phyloP scores from a whole-genome alignment of 2,797 vertebrate species.

The Fringilla coelebs region DNA sequence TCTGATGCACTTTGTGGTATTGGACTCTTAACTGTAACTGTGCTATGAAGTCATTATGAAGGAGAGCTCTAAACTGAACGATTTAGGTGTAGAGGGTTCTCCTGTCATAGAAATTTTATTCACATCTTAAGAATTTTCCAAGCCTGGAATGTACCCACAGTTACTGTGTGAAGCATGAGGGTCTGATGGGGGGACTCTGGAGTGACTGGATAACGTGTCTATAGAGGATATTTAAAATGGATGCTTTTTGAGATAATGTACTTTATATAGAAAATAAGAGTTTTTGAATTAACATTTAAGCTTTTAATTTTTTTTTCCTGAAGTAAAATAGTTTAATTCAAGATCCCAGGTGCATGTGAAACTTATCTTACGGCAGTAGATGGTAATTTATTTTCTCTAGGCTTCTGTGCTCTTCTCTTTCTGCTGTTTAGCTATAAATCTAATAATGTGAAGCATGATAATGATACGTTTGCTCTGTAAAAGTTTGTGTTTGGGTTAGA shows the following conservation, averaged over 20 bases:
- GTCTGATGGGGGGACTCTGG: not conserved
- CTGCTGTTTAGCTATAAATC: conserved; percentile 8
- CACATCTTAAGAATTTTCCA: not conserved
- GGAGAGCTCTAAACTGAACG: not conserved
- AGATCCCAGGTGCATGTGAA: conserved; percentile 25
- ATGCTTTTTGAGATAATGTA: not conserved
- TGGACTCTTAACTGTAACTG: not conserved
- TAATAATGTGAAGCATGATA: not conserved
- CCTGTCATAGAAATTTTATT: not conserved
- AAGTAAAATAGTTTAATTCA: conserved; percentile 24
- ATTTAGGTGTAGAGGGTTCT: not conserved
- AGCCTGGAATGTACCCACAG: not conserved
- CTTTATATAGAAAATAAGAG: conserved; percentile 4
- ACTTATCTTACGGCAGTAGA: not conserved
- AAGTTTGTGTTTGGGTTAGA: conserved; percentile 4
- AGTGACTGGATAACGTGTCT: not conserved
- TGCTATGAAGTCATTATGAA: not conserved
- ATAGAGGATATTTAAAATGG: not conserved
- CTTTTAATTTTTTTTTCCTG: not conserved
- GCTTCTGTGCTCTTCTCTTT: not conserved
- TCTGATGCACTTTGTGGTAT: not conserved
- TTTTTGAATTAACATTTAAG: not conserved
- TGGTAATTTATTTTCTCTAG: not conserved
- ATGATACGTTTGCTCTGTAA: not conserved
- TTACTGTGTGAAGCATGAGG: not conserved